Evolutionary conservation across 2,113 vertebrate genomes (phyloP), one percentile per base, ranked within the genome.

Genomic region (Climacteris rufus): DNA sequence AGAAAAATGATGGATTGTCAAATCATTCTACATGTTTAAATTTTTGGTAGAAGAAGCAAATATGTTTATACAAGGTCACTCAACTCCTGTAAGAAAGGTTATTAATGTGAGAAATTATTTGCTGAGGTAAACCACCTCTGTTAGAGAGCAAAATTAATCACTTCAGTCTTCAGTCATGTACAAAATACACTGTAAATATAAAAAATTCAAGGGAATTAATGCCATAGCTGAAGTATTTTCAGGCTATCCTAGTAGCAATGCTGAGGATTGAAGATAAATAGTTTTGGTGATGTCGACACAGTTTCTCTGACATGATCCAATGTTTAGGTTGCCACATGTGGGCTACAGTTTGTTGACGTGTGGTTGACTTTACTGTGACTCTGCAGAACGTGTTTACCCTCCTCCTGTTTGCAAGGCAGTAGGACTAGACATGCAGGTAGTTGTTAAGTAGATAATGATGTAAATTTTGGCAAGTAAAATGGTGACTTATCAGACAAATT

Each of bases 91-190:
- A 91, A 68, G 87, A 77, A 97, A 94, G 57, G 87, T 97, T 97
- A 94, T 96, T 97, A 97, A 96, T 96, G 72, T 93, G 87, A 97
- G 86, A 98, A 97, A 93, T 97, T 96, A 95, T 96, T 95, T 97
- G 94, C 96, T 96, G 96, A 97, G 84, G 89, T 97, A 97, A 97
- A 97, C 85, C 79, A 96, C 59, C 89, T 96, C 63, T 92, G 42
- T 89, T 88, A 95, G 94, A 96, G 77, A 96, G 94, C 78, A 95
- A 97, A 97, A 98, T 97, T 96, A 78, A 96, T 97, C 94, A 97
- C 68, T 97, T 53, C 69, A 61, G 47, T 93, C 82, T 91, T 97
- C 95, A 94, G 75, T 59, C 77, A 89, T 77, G 74, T 94, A 88
- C 39, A 97, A 97, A 96, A 86, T 83, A 74, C 47, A 70, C 23